Base-by-base conservation (phyloP, 64 coral and sea anemone species). In the Stichodactyla helianthus region DNA sequence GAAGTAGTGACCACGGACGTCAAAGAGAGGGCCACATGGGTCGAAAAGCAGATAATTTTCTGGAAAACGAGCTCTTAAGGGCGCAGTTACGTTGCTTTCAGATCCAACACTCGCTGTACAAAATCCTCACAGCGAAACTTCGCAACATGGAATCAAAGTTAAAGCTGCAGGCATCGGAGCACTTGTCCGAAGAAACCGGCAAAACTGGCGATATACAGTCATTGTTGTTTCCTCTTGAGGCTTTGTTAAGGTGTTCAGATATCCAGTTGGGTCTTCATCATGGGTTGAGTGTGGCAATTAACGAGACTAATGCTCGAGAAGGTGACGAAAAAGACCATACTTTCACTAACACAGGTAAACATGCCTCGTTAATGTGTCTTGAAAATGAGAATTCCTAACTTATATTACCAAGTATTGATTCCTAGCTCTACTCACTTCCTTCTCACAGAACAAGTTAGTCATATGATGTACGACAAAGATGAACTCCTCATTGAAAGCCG, bases 241-340 rank as follows among this genome's bases (percentile, higher is more conserved):
- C 54, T 4, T 18, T 90, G 11, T 79, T 85, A 31, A 55, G 71
- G 28, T 85, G 89, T 86, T 70, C 83, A 15, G 83, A 85, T 20
- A 90, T 90, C 27, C 89, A 90, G 84, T 62, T 83, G 44, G 55
- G n/a, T 12, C 57, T 90, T 25, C 77, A 85, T 59, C 82, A 79
- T 14, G 62, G 83, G 10, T 54, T 90, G 70, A 60, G 10, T 86
- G 67, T 85, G 26, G 25, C 9, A 10, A 7, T 22, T 14, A 10
- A 82, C 19, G 27, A 55, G 27, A 18, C n/a, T 20, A 7, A 50
- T 54, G 31, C 10, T 26, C 8, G 1, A 26, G 6, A 74, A 27
- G 6, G 23, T 53, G 83, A 79, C 44, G 11, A 10, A 55, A 14
- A 35, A 61, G 23, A 14, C 20, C 20, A 5, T 88, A 58, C 55